Percentiles rank a stretch among this genome's conserved stretches.
Evolutionary conservation across 1,140 invertebrate genomes (phyloP).

Genomic region (Rhopalosiphum maidis): DNA sequence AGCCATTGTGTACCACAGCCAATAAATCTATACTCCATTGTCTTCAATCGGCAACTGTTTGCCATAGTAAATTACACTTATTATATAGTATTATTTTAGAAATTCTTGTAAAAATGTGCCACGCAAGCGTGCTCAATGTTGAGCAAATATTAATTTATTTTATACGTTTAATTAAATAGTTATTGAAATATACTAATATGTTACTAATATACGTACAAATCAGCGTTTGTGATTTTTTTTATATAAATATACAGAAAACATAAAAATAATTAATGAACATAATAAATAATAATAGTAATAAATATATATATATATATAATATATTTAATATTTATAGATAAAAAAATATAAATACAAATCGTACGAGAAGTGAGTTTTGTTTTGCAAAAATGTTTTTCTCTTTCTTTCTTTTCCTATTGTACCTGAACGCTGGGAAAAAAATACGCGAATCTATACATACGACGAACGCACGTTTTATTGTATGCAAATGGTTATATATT

Average conservation of each 20-base stretch:
- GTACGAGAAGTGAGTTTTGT: slow-evolving; percentile 25
- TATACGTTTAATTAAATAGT: slow-evolving; percentile 41
- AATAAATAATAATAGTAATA: slow-evolving; percentile 27
- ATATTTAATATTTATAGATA: slow-evolving; percentile 21
- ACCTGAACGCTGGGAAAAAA: slow-evolving; percentile 19
- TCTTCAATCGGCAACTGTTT: slow-evolving; percentile 30
- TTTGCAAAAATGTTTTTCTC: background rate
- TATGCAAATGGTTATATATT: slow-evolving; percentile 39
- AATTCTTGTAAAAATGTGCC: slow-evolving; percentile 49
- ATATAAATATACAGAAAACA: background rate
- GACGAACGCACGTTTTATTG: slow-evolving; percentile 40
- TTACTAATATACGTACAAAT: slow-evolving; percentile 37
- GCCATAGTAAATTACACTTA: slow-evolving; percentile 14
- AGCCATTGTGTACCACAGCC: slow-evolving; percentile 34
- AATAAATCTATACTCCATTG: slow-evolving; percentile 42
- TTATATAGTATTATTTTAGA: slow-evolving; percentile 24
- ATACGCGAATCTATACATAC: background rate
- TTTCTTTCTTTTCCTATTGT: slow-evolving; percentile 27
- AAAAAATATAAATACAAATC: slow-evolving; percentile 39
- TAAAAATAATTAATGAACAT: background rate
- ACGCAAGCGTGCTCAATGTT: slow-evolving; percentile 3
- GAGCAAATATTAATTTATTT: slow-evolving; percentile 48
- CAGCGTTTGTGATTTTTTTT: slow-evolving; percentile 25
- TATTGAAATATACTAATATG: slow-evolving; percentile 25
- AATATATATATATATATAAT: background rate